Percentiles rank a stretch among this genome's conserved stretches.
phyloP scores from a whole-genome alignment of 2,888 invertebrate species.

The Chesias legatella region DNA sequence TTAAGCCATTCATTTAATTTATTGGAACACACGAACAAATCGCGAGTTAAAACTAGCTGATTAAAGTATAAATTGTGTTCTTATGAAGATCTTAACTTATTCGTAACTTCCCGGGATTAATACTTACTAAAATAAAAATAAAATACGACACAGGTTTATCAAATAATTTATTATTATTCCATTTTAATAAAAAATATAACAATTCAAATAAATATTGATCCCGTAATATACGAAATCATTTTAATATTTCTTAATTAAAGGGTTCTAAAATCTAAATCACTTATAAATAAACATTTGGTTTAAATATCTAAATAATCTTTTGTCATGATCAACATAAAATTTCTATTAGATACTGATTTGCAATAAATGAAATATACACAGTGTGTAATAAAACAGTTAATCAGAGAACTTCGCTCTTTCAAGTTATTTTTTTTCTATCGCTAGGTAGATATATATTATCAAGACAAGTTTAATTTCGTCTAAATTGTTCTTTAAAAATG shows the following conservation, averaged over 20 bases:
- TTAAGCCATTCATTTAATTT: too few species aligned
- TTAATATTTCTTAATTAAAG: slow-evolving; percentile 26
- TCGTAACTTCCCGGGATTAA: too few species aligned
- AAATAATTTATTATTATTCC: slow-evolving; percentile 43
- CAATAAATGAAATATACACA: slow-evolving; percentile 18
- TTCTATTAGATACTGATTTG: slow-evolving; percentile 41
- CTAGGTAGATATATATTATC: too few species aligned
- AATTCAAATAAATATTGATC: slow-evolving; percentile 61
- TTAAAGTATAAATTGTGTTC: too few species aligned
- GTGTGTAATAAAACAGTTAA: slow-evolving; percentile 1
- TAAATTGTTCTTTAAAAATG: background rate
- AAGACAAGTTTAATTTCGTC: too few species aligned
- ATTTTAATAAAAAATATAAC: slow-evolving; percentile 52
- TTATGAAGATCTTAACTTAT: too few species aligned
- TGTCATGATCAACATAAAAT: slow-evolving; percentile 61
- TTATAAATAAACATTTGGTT: slow-evolving; percentile 57
- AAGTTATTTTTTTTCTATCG: too few species aligned
- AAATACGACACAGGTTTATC: slow-evolving; percentile 26
- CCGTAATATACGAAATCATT: slow-evolving; percentile 71
- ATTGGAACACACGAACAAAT: too few species aligned
- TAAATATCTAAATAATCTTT: slow-evolving; percentile 42
- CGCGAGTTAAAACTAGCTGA: too few species aligned
- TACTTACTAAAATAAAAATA: slow-evolving; percentile 17
- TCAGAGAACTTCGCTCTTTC: too few species aligned
- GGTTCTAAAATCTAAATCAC: slow-evolving; percentile 35